Base-by-base conservation (phyloP, 2,888 invertebrate genomes). In the Bellardia bayeri region DNA sequence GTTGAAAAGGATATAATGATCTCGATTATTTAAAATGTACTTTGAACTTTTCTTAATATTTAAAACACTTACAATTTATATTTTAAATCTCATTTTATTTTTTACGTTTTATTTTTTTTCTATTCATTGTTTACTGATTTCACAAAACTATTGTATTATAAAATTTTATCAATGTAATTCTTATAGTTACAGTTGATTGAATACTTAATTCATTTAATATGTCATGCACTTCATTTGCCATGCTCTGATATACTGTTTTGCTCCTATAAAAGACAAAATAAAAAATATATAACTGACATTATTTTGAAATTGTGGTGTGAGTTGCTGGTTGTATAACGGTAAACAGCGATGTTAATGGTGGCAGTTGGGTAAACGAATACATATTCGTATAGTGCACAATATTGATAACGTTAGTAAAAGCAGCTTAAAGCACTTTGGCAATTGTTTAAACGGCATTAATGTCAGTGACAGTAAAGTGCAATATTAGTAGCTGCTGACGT, bases 401-500 rank as follows among this genome's bases (percentile, higher is more conserved):
- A 80, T 81, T 85, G 75, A 85, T 85, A 85, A 85, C 75, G 81
- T 81, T 76, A 69, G 71, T 64, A 76, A 71, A 81, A 85, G 58
- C 71, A 76, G 85, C 75, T 85, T 69, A 80, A 75, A 85, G 69
- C 69, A 80, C 80, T 85, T 71, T 85, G 75, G 37, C 74, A 85
- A 85, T 85, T 71, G 85, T 85, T 81, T 85, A 76, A 85, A 85
- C 58, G 80, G 75, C 69, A 80, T 85, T 76, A 81, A 71, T 85
- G 81, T 85, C 85, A 80, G 37, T 81, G 81, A 56, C 69, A 71
- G 85, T 76, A 81, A 81, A 76, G 64, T 76, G 75, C 54, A 49
- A 75, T 80, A 30, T 74, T 51, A 61, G 66, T 56, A 37, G 49
- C 14, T 16, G 54, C 37, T 74, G 66, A n/a, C 58, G 40, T 40